Evolutionary conservation across 1,140 invertebrate species (phyloP).

Genomic region (Cydia fagiglandana): DNA sequence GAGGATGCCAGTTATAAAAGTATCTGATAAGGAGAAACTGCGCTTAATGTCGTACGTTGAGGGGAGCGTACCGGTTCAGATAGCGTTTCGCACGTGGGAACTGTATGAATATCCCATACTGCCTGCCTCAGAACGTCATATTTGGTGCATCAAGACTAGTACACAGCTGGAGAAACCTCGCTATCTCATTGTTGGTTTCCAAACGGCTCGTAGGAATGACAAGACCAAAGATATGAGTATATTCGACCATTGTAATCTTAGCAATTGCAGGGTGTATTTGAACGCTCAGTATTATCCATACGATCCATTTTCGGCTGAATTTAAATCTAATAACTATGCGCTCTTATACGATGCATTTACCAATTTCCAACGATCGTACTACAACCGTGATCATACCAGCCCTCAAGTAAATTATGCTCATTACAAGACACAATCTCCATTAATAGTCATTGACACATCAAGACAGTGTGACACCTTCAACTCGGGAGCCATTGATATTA

Average conservation of each 20-base stretch:
- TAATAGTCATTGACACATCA: slow-evolving; percentile 28
- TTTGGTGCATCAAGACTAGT: slow-evolving; percentile 52
- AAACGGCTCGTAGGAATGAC: slow-evolving; percentile 16
- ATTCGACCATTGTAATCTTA: slow-evolving; percentile 34
- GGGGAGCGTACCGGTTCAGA: slow-evolving; percentile 40
- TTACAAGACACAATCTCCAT: slow-evolving; percentile 20
- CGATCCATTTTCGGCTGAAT: neutral
- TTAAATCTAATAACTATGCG: neutral
- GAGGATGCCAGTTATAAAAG: slow-evolving; percentile 39
- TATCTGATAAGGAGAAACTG: slow-evolving; percentile 42
- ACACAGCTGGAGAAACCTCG: slow-evolving; percentile 49
- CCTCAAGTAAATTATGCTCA: neutral
- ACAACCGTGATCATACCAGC: neutral
- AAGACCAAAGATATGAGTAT: slow-evolving; percentile 7
- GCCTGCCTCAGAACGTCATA: slow-evolving; percentile 41
- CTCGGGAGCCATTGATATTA: slow-evolving; percentile 21
- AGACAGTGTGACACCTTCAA: slow-evolving; percentile 31
- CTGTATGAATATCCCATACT: slow-evolving; percentile 59
- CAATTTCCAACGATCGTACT: slow-evolving; percentile 28
- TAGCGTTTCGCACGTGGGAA: slow-evolving; percentile 60
- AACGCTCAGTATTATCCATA: slow-evolving; percentile 32
- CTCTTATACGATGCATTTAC: slow-evolving; percentile 20
- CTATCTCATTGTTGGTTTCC: slow-evolving; percentile 37
- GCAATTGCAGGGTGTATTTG: slow-evolving; percentile 23
- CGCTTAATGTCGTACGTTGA: slow-evolving; percentile 37